Base-by-base conservation (phyloP, 2,797 vertebrate species). In the Falco rusticolus region DNA sequence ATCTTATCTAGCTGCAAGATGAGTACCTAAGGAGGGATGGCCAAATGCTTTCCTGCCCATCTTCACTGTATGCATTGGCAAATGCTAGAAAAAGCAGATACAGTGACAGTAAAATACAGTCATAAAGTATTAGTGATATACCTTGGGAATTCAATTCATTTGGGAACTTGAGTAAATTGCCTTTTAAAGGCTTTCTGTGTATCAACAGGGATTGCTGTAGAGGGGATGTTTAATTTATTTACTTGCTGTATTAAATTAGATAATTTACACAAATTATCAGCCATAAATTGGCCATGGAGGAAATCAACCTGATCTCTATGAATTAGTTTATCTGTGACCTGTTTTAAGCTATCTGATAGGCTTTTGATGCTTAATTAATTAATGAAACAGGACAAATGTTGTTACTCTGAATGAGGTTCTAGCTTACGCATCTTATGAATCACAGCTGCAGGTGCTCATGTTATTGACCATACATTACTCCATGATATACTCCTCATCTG, bases 151-250 rank as follows among this genome's bases (percentile, higher is more conserved):
- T 84, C 81, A 90, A 84, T 92, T 95, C 72, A n/a, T 65, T 91
- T 82, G 94, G 88, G 92, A 64, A 66, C 33, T 48, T 84, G 89
- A 93, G 54, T 85, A 96, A 97, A 89, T 83, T 95, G 31, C 33
- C 33, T 93, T 95, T 91, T 92, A 92, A 93, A 96, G 48, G 19
- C 47, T 96, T 91, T 89, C 56, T 90, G 43, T 94, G 65, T 74
- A 84, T 70, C 85, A 95, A 63, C 71, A 29, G 18, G 93, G 72
- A 96, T 87, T 95, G 26, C 65, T 69, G 22, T 66, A 84, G 89
- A 97, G 66, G 47, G 43, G 59, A 93, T 59, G n/a, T 81, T 97
- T 97, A 94, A 96, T 97, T 94, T 97, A 87, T 97, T 97, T 97
- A 92, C 82, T 94, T 85, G 48, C 37, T 75, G 50, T 85, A 93